Conservation (phyloP, 2,888 invertebrate genomes). For the Epirrhoe alternata region DNA sequence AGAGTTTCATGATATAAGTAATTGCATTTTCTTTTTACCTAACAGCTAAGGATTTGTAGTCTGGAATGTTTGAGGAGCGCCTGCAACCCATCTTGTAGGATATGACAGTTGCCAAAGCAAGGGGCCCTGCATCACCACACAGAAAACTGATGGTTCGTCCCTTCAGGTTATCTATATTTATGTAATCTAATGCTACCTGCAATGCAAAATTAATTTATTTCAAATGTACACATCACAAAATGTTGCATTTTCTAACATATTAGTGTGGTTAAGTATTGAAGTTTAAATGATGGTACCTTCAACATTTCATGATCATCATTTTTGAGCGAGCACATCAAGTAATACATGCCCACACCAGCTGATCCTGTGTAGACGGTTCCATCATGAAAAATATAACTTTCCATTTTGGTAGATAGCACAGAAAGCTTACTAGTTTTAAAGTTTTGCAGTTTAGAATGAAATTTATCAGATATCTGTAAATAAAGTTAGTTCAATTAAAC, state of each 20-base stretch:
- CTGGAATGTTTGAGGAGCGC: constrained; percentile 67
- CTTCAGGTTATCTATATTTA: constrained; percentile 65
- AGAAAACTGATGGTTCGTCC: constrained; percentile 87
- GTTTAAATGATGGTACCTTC: constrained; percentile 50
- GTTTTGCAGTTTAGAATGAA: constrained; percentile 67
- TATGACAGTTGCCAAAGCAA: constrained; percentile 89
- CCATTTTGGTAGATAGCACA: constrained; percentile 69
- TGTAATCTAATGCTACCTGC: constrained; percentile 64
- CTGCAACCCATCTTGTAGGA: constrained; percentile 83
- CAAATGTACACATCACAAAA: no score
- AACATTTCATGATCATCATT: constrained; percentile 55
- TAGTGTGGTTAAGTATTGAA: no score
- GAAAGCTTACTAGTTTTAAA: constrained; percentile 73
- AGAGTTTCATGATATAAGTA: neutral
- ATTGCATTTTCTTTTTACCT: constrained; percentile 74
- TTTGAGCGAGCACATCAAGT: constrained; percentile 77
- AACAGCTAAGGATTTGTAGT: constrained; percentile 76
- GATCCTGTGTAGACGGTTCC: constrained; percentile 91
- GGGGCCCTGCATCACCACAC: constrained; percentile 92
- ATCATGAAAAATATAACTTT: constrained; percentile 81
- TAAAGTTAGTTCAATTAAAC: constrained; percentile 8
- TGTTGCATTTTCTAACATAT: no score
- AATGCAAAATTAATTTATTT: constrained; percentile 30
- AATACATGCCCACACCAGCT: constrained; percentile 88
- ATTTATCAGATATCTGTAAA: constrained; percentile 79